Percentiles rank a stretch among this genome's conserved stretches.
These are phyloP conservation scores for Drosophila mulleri DNA, from an alignment of 2,888 invertebrate species.

Conservation along the genomic window DNA sequence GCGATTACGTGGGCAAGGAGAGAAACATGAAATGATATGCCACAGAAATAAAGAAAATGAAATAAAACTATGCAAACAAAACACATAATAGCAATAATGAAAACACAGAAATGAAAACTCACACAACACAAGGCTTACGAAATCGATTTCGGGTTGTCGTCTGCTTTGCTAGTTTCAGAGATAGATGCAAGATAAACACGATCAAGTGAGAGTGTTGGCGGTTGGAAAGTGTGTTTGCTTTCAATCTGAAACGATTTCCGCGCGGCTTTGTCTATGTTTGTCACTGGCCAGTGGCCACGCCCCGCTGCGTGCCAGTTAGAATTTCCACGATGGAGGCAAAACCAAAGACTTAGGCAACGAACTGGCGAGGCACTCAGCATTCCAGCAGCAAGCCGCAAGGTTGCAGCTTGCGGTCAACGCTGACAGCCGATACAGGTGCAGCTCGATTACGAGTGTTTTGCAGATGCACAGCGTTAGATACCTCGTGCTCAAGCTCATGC, in stretches of 20 bases:
- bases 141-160: slow-evolving; percentile 37
- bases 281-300: slow-evolving; percentile 26
- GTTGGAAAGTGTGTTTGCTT: slow-evolving; percentile 52
- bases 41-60: slow-evolving; percentile 18
- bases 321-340: slow-evolving; percentile 42
- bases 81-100: slow-evolving; percentile 27
- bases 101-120: slow-evolving; percentile 36
- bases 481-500: slow-evolving; percentile 22
- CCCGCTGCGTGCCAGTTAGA: slow-evolving; percentile 54
- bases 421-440: slow-evolving; percentile 54
- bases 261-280: slow-evolving; percentile 7
- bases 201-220: slow-evolving; percentile 62
- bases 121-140: slow-evolving; percentile 55
- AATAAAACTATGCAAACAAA: slow-evolving; percentile 4
- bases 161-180: slow-evolving; percentile 51
- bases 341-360: slow-evolving; percentile 75
- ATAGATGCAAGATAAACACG: slow-evolving; percentile 68
- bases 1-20: slow-evolving; percentile 60
- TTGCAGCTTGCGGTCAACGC: slow-evolving; percentile 62
- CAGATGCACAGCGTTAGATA: slow-evolving; percentile 48
- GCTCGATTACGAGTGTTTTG: slow-evolving; percentile 34
- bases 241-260: slow-evolving; percentile 31
- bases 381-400: slow-evolving; percentile 45
- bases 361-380: slow-evolving; percentile 55
- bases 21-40: slow-evolving; percentile 27